phyloP scores from a whole-genome alignment of 2,113 vertebrate genomes.

The Neotoma lepida region DNA sequence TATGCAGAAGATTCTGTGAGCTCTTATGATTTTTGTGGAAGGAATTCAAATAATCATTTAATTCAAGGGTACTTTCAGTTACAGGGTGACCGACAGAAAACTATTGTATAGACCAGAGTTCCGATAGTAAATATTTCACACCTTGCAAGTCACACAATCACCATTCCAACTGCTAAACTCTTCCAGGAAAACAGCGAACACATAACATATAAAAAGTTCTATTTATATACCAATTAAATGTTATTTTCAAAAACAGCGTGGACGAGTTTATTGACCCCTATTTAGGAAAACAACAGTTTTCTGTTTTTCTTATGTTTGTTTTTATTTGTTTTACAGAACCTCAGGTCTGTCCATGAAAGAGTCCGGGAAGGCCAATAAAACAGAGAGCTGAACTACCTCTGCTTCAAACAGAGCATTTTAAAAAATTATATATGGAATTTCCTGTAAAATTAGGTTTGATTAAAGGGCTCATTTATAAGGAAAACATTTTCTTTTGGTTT shows the following conservation, averaged over 20 bases:
- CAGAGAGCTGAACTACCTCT: not conserved
- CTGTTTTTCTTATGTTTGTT: not conserved
- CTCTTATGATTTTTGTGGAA: not conserved
- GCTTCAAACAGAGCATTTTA: slow-evolving; percentile 32
- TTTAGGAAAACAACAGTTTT: slow-evolving; percentile 6
- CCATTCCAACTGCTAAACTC: not conserved
- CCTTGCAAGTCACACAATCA: not conserved
- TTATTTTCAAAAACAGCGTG: slow-evolving; percentile 40
- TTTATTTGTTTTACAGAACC: not conserved
- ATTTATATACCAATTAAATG: slow-evolving; percentile 24
- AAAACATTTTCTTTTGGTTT: not conserved
- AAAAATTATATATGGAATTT: slow-evolving; percentile 29
- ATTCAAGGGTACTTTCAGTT: not conserved
- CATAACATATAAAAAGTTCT: slow-evolving; percentile 18
- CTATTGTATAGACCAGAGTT: not conserved
- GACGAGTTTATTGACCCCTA: not conserved
- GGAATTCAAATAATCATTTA: slow-evolving; percentile 46
- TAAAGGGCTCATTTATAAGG: slow-evolving; percentile 55
- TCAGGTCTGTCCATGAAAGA: not conserved
- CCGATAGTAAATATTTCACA: slow-evolving; percentile 40
- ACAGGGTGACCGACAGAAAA: slow-evolving; percentile 8
- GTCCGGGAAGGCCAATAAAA: not conserved
- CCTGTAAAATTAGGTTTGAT: slow-evolving; percentile 31
- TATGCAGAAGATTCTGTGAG: not conserved
- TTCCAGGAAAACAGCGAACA: not conserved